Percentiles rank a stretch among this genome's conserved stretches.
phyloP scores from a whole-genome alignment of 2,888 invertebrate genomes.

The Bembecia ichneumoniformis region DNA sequence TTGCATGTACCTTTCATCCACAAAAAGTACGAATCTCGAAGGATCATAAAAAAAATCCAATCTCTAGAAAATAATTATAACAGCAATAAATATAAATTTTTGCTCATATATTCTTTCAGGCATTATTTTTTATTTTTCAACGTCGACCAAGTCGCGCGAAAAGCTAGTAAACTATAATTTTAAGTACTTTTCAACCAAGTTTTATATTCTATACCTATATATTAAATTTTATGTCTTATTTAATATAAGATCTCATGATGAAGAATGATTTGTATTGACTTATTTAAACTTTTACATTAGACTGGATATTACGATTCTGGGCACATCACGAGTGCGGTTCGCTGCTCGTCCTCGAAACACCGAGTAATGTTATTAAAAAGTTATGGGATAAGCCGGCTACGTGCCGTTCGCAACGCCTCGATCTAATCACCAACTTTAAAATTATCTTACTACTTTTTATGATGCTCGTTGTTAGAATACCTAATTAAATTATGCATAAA shows the following conservation, averaged over 20 bases:
- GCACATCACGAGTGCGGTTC: slow-evolving; percentile 54
- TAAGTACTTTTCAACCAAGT: too few relatives aligned
- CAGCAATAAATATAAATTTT: too few relatives aligned
- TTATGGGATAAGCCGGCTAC: slow-evolving; percentile 60
- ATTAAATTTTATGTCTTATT: background rate
- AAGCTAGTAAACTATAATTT: too few relatives aligned
- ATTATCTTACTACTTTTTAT: slow-evolving; percentile 42
- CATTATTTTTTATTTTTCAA: too few relatives aligned
- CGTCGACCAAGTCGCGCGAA: too few relatives aligned
- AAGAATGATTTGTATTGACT: slow-evolving; percentile 23
- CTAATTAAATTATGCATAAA: slow-evolving; percentile 11
- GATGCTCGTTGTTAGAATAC: slow-evolving; percentile 18
- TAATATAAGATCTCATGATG: too few relatives aligned
- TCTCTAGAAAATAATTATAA: too few relatives aligned
- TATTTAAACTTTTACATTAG: slow-evolving; percentile 46
- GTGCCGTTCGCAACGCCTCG: slow-evolving; percentile 34
- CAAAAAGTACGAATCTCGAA: too few relatives aligned
- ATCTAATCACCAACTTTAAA: slow-evolving; percentile 64
- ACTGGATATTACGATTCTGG: slow-evolving; percentile 42
- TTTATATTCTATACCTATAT: background rate
- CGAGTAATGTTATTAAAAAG: slow-evolving; percentile 68
- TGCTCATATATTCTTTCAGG: too few relatives aligned
- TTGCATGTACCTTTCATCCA: too few relatives aligned
- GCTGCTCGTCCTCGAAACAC: slow-evolving; percentile 48
- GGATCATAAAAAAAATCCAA: too few relatives aligned